Percentiles rank a stretch among this genome's conserved stretches.
phyloP scores from a whole-genome alignment of 2,113 vertebrate species.

The Campylorhamphus procurvoides region DNA sequence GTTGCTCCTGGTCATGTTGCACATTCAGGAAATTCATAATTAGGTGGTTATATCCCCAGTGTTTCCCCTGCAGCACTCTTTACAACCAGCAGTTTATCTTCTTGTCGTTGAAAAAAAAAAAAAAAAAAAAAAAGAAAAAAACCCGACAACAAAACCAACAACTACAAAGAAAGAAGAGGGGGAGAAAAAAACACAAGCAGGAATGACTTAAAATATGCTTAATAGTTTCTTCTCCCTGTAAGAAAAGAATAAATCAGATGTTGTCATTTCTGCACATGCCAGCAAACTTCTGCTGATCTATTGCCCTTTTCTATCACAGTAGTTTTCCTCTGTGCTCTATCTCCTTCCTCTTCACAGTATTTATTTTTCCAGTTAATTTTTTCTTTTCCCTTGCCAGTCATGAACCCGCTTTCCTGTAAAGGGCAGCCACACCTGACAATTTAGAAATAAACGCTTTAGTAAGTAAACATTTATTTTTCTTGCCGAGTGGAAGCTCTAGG shows the following conservation, averaged over 20 bases:
- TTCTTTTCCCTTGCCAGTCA: conserved; percentile 12
- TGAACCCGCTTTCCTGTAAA: conserved; percentile 17
- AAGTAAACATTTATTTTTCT: conserved; percentile 48
- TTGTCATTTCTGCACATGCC: conserved; percentile 29
- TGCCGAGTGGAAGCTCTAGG: neutral
- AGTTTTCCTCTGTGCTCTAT: conserved; percentile 17
- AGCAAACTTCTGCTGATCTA: conserved; percentile 34
- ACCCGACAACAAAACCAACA: neutral
- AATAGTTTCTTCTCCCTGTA: neutral
- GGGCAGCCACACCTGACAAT: conserved; percentile 36
- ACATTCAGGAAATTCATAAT: conserved; percentile 80
- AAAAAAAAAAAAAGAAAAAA: neutral
- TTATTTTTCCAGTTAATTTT: conserved; percentile 30
- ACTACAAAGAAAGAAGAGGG: conserved; percentile 13
- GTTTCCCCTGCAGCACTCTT: conserved; percentile 67
- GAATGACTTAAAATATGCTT: conserved; percentile 7
- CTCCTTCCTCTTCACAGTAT: conserved; percentile 29
- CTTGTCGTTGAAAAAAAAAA: conserved; percentile 19
- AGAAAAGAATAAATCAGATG: neutral
- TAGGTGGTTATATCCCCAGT: conserved; percentile 70
- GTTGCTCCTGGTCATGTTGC: conserved; percentile 72
- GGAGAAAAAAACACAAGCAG: conserved; percentile 1
- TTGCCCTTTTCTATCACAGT: conserved; percentile 35
- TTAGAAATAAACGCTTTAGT: neutral
- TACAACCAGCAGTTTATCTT: conserved; percentile 62